Evolutionary conservation across 2,797 vertebrate species (phyloP).

Genomic region (Mallotus villosus): DNA sequence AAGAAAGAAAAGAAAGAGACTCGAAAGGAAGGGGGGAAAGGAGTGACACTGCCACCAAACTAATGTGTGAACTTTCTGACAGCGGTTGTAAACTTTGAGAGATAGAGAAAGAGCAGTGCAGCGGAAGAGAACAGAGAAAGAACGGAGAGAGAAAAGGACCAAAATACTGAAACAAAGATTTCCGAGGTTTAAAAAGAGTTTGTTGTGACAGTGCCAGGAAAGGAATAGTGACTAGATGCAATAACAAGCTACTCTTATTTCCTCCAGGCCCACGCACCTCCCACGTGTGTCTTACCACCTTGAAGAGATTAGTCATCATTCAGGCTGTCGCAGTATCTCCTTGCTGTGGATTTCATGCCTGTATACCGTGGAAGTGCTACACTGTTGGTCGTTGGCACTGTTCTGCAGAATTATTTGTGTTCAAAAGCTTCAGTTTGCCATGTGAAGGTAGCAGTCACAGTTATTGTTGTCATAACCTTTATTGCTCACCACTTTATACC

Average conservation of each 20-base stretch:
- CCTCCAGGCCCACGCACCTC: conserved; percentile 41
- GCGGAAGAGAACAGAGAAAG: conserved; percentile 28
- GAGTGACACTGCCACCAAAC: conserved; percentile 57
- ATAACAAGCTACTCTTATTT: conserved; percentile 56
- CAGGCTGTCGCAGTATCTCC: conserved; percentile 39
- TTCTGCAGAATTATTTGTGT: conserved; percentile 18
- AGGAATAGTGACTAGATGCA: conserved; percentile 52
- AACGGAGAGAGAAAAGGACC: conserved; percentile 17
- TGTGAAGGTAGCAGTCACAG: conserved; percentile 4
- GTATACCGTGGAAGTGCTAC: conserved; percentile 27
- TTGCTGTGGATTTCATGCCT: conserved; percentile 24
- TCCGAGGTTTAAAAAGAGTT: conserved; percentile 6
- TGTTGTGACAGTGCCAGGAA: conserved; percentile 56
- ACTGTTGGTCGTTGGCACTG: conserved; percentile 15
- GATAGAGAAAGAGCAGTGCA: conserved; percentile 42
- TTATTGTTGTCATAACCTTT: not conserved
- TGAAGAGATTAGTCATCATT: conserved; percentile 56
- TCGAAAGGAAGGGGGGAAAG: conserved; percentile 35
- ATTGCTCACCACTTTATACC: not conserved
- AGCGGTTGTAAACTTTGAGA: conserved; percentile 61
- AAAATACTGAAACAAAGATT: conserved; percentile 23
- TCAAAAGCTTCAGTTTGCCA: not conserved
- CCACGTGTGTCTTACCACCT: conserved; percentile 48
- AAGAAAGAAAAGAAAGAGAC: not conserved
- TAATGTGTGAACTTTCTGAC: conserved; percentile 67